phyloP scores from a whole-genome alignment of 1,140 invertebrate genomes.

The Nephotettix cincticeps region DNA sequence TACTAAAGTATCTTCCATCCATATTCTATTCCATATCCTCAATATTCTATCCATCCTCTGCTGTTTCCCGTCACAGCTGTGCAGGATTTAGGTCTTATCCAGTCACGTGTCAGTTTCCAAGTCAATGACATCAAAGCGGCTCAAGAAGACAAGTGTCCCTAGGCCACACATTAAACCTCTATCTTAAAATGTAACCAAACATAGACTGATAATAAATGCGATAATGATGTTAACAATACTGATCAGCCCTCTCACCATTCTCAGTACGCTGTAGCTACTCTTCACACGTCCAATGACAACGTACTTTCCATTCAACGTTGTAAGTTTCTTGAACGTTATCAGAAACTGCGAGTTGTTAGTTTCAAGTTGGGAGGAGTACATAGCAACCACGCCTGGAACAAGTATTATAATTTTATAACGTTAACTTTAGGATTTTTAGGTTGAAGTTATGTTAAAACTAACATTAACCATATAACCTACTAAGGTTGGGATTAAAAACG shows the following conservation, averaged over 20 bases:
- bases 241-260: not conserved
- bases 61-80: too few species aligned
- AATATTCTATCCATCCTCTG: too few species aligned
- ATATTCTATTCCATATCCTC: not conserved
- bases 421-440: not conserved
- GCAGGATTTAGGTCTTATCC: too few species aligned
- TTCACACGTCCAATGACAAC: slow-evolving; percentile 15
- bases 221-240: too few species aligned
- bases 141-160: too few species aligned
- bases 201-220: too few species aligned
- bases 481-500: not conserved
- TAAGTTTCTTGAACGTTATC: not conserved
- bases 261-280: not conserved
- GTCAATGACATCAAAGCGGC: too few species aligned
- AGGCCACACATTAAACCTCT: too few species aligned
- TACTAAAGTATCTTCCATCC: too few species aligned
- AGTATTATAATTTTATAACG: not conserved
- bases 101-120: too few species aligned
- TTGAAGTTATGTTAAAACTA: not conserved
- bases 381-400: not conserved
- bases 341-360: slow-evolving; percentile 16
- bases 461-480: not conserved
- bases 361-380: not conserved
- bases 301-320: not conserved
- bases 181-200: too few species aligned